phyloP scores from a whole-genome alignment of 2,797 vertebrate genomes.

The Pseudomugil tenellus region DNA sequence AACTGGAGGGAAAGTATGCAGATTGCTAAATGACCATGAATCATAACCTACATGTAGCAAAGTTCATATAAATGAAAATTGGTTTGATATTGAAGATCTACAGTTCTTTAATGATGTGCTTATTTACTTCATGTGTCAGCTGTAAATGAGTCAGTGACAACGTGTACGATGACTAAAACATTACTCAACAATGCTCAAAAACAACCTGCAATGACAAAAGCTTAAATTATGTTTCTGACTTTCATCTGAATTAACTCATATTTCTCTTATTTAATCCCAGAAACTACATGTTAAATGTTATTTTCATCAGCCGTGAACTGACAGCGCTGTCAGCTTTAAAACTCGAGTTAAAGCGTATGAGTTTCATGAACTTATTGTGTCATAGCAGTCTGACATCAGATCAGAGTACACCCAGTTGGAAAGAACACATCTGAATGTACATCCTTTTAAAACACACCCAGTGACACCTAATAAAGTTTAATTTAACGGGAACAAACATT shows the following conservation, averaged over 20 bases:
- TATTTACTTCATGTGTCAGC: not conserved
- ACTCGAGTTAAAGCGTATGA: constrained; percentile 10
- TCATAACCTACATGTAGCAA: constrained; percentile 13
- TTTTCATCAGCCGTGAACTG: constrained; percentile 3
- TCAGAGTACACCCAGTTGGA: constrained; percentile 44
- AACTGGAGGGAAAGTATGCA: constrained; percentile 10
- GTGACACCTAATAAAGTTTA: not conserved
- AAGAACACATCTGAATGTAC: constrained; percentile 16
- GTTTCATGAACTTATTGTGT: constrained; percentile 58
- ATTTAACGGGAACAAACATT: not conserved
- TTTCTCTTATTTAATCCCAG: constrained; percentile 11
- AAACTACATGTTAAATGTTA: constrained; percentile 31
- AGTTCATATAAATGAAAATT: constrained; percentile 1
- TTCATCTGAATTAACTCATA: not conserved
- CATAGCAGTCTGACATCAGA: constrained; percentile 40
- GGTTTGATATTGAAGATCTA: not conserved
- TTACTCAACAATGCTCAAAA: constrained; percentile 6
- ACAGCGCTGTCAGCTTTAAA: constrained; percentile 17
- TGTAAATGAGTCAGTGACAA: constrained; percentile 28
- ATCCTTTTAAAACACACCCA: constrained; percentile 10
- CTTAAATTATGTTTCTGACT: not conserved
- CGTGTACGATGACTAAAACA: not conserved
- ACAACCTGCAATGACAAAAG: not conserved
- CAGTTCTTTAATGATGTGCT: not conserved
- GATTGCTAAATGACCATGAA: constrained; percentile 15